Evolutionary conservation across 1,140 invertebrate genomes (phyloP).

Genomic region (Colletes latitarsis): DNA sequence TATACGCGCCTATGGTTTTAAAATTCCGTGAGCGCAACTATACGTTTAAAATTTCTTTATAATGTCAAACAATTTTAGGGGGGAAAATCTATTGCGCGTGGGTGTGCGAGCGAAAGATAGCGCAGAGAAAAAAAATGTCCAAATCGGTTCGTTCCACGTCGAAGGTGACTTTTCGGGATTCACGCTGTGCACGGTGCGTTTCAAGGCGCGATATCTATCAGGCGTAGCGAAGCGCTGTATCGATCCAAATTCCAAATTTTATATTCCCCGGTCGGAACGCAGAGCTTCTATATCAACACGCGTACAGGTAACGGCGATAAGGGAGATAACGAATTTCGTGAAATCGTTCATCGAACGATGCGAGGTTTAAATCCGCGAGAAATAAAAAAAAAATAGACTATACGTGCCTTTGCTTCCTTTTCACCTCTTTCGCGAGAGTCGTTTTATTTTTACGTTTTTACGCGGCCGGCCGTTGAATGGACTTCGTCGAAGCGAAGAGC

Average conservation of each 20-base stretch:
- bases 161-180: not conserved
- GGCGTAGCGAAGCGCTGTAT: conserved; percentile 64
- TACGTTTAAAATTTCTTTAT: too few relatives aligned
- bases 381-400: not conserved
- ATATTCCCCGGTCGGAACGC: conserved; percentile 28
- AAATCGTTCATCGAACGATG: conserved; percentile 4
- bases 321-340: conserved; percentile 33
- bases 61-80: too few relatives aligned
- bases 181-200: not conserved
- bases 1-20: too few relatives aligned
- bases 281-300: conserved; percentile 29
- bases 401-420: too few relatives aligned
- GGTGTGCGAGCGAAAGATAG: too few relatives aligned
- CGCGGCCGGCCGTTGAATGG: not conserved
- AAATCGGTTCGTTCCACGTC: not conserved
- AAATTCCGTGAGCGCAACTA: too few relatives aligned
- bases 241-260: conserved; percentile 69
- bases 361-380: not conserved
- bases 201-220: conserved; percentile 59
- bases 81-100: too few relatives aligned
- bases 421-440: too few relatives aligned
- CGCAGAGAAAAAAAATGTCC: conserved; percentile 1
- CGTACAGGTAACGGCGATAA: conserved; percentile 34
- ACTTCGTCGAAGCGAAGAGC: not conserved
- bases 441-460: not conserved